Evolutionary conservation across 2,888 invertebrate species (phyloP).

Genomic region (Cantharis rustica): DNA sequence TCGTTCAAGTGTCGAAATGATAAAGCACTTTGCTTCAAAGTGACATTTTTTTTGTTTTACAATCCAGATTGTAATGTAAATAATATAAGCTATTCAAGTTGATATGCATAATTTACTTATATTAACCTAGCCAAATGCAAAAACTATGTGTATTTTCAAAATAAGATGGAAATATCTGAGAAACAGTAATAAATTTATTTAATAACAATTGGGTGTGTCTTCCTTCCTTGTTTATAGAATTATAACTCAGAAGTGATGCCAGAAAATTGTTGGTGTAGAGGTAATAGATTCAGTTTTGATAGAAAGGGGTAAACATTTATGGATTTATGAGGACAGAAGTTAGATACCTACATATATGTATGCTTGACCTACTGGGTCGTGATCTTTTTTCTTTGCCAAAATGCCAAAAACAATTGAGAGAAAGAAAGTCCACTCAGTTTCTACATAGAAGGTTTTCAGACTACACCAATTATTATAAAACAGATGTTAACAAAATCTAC

Average conservation of each 20-base stretch:
- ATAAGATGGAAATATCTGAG: not conserved
- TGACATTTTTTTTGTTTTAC: not conserved
- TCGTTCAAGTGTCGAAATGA: not conserved
- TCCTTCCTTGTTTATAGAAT: too few relatives aligned
- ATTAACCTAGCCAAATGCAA: not conserved
- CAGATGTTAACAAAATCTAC: too few relatives aligned
- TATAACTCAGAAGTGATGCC: not conserved
- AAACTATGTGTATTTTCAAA: not conserved
- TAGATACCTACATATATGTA: not conserved
- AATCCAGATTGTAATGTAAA: not conserved
- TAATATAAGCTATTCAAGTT: not conserved
- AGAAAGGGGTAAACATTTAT: not conserved
- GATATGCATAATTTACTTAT: not conserved
- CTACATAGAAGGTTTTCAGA: too few relatives aligned
- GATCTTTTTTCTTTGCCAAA: not conserved
- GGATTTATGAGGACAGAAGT: not conserved
- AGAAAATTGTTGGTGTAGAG: not conserved
- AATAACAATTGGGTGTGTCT: too few relatives aligned
- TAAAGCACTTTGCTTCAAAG: not conserved
- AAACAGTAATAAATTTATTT: not conserved
- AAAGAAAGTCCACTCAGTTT: not conserved
- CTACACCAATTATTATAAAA: too few relatives aligned
- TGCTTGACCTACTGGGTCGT: not conserved
- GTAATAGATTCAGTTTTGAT: not conserved
- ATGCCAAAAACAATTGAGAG: not conserved